Conservation (phyloP, 2,888 invertebrate species). For the Lasioglossum marginatum region DNA sequence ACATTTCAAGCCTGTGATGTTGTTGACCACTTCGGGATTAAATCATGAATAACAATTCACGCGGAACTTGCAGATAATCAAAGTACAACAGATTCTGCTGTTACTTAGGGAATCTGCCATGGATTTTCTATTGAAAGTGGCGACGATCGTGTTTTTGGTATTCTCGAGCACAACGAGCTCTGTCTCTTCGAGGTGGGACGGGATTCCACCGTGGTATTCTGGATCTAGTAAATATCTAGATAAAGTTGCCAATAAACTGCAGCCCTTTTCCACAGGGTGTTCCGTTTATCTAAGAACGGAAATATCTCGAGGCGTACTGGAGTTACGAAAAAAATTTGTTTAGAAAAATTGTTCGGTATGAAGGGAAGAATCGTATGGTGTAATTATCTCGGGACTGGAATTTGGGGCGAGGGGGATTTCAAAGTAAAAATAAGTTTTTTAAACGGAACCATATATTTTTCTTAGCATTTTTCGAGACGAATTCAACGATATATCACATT, state of each 20-base stretch:
- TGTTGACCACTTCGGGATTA: background rate
- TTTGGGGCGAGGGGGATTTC: no score
- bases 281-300: no score
- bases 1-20: background rate
- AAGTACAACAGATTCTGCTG: background rate
- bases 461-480: no score
- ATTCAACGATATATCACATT: no score
- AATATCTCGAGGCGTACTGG: no score
- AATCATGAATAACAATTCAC: slow-evolving; percentile 5
- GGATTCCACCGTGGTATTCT: slow-evolving; percentile 86
- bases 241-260: slow-evolving; percentile 10
- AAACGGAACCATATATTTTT: no score
- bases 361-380: no score
- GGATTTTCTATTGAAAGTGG: slow-evolving; percentile 31
- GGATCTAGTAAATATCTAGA: slow-evolving; percentile 85
- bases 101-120: slow-evolving; percentile 16
- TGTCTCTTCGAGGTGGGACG: slow-evolving; percentile 86
- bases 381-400: no score
- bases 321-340: no score
- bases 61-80: background rate
- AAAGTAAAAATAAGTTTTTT: no score
- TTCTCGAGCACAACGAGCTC: slow-evolving; percentile 58
- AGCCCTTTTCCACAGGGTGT: no score
- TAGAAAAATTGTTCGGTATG: no score
- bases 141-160: slow-evolving; percentile 29